These are phyloP conservation scores for Ceratitis capitata DNA, from an alignment of 1,140 invertebrate genomes.

Conservation along the genomic window DNA sequence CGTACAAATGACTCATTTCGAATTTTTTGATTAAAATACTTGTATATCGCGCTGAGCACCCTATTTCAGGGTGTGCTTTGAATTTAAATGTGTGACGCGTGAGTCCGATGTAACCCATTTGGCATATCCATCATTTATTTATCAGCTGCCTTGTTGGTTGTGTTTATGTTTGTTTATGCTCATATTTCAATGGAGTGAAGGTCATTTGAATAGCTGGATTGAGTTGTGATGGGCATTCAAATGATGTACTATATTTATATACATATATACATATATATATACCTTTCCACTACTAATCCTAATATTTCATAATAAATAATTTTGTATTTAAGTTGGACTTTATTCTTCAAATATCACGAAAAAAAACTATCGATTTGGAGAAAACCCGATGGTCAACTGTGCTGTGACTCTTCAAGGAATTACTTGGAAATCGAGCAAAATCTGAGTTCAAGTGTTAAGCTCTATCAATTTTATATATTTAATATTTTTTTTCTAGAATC, in stretches of 20 bases:
- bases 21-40: neutral
- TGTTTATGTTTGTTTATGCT: neutral
- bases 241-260: neutral
- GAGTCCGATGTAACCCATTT: neutral
- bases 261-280: neutral
- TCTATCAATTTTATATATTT: neutral
- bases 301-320: neutral
- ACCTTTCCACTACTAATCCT: neutral
- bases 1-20: neutral
- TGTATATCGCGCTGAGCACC: neutral
- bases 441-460: neutral
- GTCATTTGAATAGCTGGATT: neutral
- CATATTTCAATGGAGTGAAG: neutral
- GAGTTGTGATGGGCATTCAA: neutral
- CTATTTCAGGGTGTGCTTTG: neutral
- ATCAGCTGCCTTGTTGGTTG: neutral
- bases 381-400: conserved; percentile 23
- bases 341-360: conserved; percentile 30
- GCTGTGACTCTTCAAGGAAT: neutral
- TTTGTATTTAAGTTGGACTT: neutral
- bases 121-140: neutral
- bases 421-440: neutral
- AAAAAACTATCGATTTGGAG: neutral
- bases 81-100: neutral
- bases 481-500: too few species aligned